Percentiles rank a stretch among this genome's conserved stretches.
Evolutionary conservation across 2,888 invertebrate species (phyloP).

Genomic region (Abscondita cerata): DNA sequence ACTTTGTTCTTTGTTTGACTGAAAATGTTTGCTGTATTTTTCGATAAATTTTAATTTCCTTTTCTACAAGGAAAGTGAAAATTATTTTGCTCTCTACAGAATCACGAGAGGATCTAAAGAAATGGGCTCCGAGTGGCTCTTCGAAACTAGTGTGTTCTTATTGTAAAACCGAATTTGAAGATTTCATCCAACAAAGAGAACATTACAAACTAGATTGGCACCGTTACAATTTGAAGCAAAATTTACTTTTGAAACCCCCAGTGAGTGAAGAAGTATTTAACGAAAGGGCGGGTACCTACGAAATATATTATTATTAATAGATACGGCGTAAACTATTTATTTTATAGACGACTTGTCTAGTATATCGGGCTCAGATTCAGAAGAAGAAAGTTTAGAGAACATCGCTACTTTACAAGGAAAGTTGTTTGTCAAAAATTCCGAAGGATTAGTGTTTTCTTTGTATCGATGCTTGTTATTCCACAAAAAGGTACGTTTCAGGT

Average conservation of each 20-base stretch:
- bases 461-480: conserved; percentile 76
- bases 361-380: conserved; percentile 69
- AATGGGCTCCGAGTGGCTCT: conserved; percentile 8
- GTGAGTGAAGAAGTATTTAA: conserved; percentile 67
- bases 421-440: conserved; percentile 73
- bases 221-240: conserved; percentile 79
- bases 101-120: background rate
- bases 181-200: conserved; percentile 69
- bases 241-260: conserved; percentile 64
- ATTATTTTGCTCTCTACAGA: too few species aligned
- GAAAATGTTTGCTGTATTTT: too few species aligned
- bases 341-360: conserved; percentile 56
- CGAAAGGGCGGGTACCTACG: conserved; percentile 59
- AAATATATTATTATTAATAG: background rate
- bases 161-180: conserved; percentile 64
- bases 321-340: too few species aligned
- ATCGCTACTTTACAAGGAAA: conserved; percentile 66
- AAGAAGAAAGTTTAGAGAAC: conserved; percentile 53
- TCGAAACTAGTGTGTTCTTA: conserved; percentile 60
- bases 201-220: conserved; percentile 89
- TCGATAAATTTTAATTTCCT: too few species aligned
- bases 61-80: too few species aligned
- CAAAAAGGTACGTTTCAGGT: conserved; percentile 65
- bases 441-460: conserved; percentile 74
- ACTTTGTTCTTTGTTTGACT: too few species aligned